Evolutionary conservation across 2,888 invertebrate genomes (phyloP).

Genomic region (Pollenia labialis): DNA sequence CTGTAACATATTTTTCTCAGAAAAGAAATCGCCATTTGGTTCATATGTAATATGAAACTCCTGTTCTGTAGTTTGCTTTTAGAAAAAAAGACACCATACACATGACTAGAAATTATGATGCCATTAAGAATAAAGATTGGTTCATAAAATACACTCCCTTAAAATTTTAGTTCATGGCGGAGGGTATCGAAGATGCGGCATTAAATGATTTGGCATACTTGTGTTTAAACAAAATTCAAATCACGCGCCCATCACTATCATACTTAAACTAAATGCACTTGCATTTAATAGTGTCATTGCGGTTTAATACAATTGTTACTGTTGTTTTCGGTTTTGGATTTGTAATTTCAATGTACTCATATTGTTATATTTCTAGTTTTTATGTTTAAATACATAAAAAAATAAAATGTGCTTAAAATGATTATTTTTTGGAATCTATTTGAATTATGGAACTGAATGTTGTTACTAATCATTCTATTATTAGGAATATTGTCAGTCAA

Average conservation of each 20-base stretch:
- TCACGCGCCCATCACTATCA: slow-evolving; percentile 8
- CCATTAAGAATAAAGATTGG: too few species aligned
- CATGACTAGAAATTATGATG: too few species aligned
- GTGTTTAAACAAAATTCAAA: neutral
- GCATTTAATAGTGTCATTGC: neutral
- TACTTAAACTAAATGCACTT: neutral
- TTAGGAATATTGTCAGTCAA: slow-evolving; percentile 52
- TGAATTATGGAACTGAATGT: slow-evolving; percentile 39
- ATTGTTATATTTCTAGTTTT: neutral
- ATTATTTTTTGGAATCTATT: slow-evolving; percentile 10
- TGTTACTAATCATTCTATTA: slow-evolving; percentile 57
- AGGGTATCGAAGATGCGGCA: too few species aligned
- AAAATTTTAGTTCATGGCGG: too few species aligned
- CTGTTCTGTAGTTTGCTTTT: too few species aligned
- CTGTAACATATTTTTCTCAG: too few species aligned
- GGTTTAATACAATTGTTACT: slow-evolving; percentile 16
- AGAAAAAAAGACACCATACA: too few species aligned
- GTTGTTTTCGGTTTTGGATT: neutral
- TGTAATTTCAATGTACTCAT: slow-evolving; percentile 13
- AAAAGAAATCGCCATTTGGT: too few species aligned
- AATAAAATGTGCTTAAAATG: slow-evolving; percentile 27
- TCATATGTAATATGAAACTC: too few species aligned
- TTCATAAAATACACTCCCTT: too few species aligned
- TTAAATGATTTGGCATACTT: neutral
- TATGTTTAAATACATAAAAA: neutral